Conservation (phyloP, 64 coral and sea anemone species). For the Porites australiensis region DNA sequence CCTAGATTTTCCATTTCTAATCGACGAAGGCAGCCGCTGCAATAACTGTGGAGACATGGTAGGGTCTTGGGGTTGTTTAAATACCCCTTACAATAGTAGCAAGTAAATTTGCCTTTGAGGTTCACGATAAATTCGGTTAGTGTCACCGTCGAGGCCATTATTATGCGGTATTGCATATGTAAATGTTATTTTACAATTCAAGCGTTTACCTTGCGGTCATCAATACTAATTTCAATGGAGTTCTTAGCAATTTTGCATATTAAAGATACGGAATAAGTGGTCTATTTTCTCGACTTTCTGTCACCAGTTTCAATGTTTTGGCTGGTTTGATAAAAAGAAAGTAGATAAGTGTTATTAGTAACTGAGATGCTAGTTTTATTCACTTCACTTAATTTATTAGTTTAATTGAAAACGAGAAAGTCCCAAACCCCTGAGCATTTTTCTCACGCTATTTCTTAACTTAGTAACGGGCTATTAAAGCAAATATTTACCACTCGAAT, state of each 20-base stretch:
- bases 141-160: conserved; percentile 21
- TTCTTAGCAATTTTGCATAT: background rate
- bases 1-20: conserved; percentile 39
- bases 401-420: background rate
- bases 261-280: background rate
- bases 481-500: background rate
- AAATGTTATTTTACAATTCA: conserved; percentile 9
- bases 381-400: background rate
- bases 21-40: conserved; percentile 69
- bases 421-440: background rate
- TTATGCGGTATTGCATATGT: conserved; percentile 29
- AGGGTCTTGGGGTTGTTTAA: conserved; percentile 85
- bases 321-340: background rate
- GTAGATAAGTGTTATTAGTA: background rate
- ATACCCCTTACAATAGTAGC: conserved; percentile 66
- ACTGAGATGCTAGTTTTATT: background rate
- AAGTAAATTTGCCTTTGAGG: conserved; percentile 76
- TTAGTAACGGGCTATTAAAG: background rate
- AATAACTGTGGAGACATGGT: conserved; percentile 85
- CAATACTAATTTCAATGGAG: conserved; percentile 15
- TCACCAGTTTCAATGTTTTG: background rate
- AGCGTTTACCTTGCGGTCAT: background rate
- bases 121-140: conserved; percentile 13
- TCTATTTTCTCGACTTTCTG: conserved; percentile 2
- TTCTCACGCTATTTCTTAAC: background rate